Evolutionary conservation across 2,113 vertebrate genomes (phyloP).

Genomic region (Pristiophorus japonicus): DNA sequence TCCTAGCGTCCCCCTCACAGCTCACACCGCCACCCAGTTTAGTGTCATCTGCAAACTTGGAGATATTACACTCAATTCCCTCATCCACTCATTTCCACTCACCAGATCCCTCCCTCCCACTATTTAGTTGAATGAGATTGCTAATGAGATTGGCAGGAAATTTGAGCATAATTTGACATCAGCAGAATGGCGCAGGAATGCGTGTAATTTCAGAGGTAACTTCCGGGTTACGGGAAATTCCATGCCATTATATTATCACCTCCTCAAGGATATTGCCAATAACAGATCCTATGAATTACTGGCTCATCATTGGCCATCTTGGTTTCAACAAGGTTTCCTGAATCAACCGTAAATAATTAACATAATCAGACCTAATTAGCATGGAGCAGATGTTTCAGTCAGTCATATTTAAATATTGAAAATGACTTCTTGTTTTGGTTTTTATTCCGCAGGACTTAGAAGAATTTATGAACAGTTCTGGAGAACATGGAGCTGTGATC

Average conservation of each 20-base stretch:
- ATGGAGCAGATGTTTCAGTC: background rate
- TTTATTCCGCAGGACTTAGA: conserved; percentile 69
- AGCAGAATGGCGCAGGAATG: background rate
- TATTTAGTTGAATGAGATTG: too few relatives aligned
- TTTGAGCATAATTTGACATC: background rate
- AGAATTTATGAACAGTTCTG: conserved; percentile 75
- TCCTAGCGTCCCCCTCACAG: too few relatives aligned
- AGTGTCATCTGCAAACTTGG: too few relatives aligned
- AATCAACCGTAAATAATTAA: background rate
- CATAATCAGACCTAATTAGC: background rate
- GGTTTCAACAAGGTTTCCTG: background rate
- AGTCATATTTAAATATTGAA: background rate
- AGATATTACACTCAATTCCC: too few relatives aligned
- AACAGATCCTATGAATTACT: background rate
- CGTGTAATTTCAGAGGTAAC: background rate
- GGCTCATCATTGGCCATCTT: background rate
- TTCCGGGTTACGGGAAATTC: background rate
- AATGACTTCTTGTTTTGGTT: background rate
- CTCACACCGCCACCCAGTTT: too few relatives aligned
- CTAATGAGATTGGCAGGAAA: background rate
- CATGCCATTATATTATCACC: background rate
- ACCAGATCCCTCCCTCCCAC: too few relatives aligned
- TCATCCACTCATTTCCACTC: too few relatives aligned
- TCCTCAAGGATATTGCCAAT: background rate
- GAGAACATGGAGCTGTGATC: conserved; percentile 78